Conservation (phyloP, 2,797 vertebrate genomes). For the Echeneis naucrates region DNA sequence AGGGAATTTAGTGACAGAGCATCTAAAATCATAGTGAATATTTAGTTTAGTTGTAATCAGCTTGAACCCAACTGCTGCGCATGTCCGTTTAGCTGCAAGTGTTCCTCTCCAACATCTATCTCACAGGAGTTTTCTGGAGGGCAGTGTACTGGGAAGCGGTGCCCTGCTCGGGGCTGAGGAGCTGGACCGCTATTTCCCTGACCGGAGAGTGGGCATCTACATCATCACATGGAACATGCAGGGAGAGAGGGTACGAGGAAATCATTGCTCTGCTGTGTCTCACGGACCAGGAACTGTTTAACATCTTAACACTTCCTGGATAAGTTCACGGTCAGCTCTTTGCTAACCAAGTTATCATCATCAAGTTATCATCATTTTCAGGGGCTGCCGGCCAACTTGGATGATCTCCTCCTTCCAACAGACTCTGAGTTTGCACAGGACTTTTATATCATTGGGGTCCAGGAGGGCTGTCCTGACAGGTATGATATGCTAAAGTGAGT, state of each 20-base stretch:
- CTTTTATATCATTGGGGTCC: constrained; percentile 94
- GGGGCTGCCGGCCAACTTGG: constrained; percentile 91
- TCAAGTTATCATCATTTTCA: constrained; percentile 69
- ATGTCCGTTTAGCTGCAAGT: background rate
- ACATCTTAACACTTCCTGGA: background rate
- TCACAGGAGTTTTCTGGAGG: constrained; percentile 95
- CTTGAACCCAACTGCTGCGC: background rate
- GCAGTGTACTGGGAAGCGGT: constrained; percentile 92
- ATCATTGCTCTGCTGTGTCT: background rate
- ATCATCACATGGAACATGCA: constrained; percentile 99
- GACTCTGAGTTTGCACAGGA: constrained; percentile 96
- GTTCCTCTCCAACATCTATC: background rate
- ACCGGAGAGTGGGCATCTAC: constrained; percentile 89
- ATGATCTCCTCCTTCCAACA: constrained; percentile 93
- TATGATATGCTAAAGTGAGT: constrained; percentile 41
- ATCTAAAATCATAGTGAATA: background rate
- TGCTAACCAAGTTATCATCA: constrained; percentile 28
- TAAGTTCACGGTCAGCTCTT: background rate
- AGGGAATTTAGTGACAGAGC: background rate
- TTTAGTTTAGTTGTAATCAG: background rate
- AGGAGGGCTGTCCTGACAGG: constrained; percentile 98
- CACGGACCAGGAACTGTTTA: background rate
- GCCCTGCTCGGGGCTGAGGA: constrained; percentile 95
- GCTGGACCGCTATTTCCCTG: constrained; percentile 94
- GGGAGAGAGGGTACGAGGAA: constrained; percentile 89